These are phyloP conservation scores for Perizoma affinitatum DNA, from an alignment of 2,888 invertebrate genomes.

Conservation along the genomic window DNA sequence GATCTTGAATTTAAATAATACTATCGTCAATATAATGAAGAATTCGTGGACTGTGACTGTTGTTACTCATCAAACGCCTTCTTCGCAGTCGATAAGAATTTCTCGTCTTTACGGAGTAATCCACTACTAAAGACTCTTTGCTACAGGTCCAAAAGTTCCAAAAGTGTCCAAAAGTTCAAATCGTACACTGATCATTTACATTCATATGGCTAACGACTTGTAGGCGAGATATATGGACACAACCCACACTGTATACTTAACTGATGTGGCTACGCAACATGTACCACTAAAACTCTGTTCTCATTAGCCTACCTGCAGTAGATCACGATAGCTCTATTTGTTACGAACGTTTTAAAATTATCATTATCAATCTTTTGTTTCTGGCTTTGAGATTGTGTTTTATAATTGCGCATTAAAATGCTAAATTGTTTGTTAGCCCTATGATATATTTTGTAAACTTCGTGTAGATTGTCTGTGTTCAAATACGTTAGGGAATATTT, in stretches of 20 bases:
- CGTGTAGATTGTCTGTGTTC: no score
- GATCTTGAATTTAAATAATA: no score
- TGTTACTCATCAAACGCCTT: no score
- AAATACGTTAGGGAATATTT: no score
- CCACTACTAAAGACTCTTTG: no score
- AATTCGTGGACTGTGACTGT: no score
- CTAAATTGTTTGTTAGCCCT: no score
- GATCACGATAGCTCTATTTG: conserved; percentile 21
- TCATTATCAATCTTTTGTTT: background rate
- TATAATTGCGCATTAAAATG: background rate
- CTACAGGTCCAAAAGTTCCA: no score
- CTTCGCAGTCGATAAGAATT: no score
- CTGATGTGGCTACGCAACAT: conserved; percentile 9
- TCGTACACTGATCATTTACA: conserved; percentile 7
- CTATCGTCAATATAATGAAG: no score
- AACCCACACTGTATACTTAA: conserved; percentile 22
- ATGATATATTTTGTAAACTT: no score
- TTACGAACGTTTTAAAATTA: conserved; percentile 1
- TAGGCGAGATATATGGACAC: conserved; percentile 39
- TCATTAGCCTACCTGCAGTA: conserved; percentile 21
- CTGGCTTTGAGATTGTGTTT: conserved; percentile 7
- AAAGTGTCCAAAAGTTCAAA: background rate
- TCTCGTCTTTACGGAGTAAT: no score
- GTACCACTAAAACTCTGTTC: conserved; percentile 12
- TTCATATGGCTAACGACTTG: conserved; percentile 18